Conservation (phyloP, 2,113 vertebrate species). For the Thomomys bottae region DNA sequence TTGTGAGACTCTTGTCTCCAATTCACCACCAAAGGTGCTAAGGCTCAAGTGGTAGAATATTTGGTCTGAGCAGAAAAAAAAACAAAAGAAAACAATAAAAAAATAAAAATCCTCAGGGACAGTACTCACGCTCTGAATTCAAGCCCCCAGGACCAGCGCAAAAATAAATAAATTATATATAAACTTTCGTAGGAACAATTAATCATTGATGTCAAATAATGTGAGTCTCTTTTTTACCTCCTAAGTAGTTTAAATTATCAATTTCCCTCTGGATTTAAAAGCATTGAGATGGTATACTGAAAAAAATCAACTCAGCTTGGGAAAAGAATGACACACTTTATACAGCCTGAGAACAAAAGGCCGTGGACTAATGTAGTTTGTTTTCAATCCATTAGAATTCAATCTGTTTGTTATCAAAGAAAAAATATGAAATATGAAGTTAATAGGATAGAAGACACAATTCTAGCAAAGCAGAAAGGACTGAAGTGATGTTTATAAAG, state of each 20-base stretch:
- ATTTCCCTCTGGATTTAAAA: conserved; percentile 86
- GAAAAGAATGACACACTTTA: conserved; percentile 84
- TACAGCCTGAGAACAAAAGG: conserved; percentile 82
- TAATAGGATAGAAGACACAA: conserved; percentile 70
- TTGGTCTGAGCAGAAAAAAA: too few relatives aligned
- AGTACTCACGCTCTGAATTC: too few relatives aligned
- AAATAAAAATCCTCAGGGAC: too few relatives aligned
- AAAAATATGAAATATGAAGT: conserved; percentile 67
- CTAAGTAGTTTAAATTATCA: conserved; percentile 88
- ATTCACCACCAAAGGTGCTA: too few relatives aligned
- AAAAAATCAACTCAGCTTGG: conserved; percentile 76
- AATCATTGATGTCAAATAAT: conserved; percentile 85
- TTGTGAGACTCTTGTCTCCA: too few relatives aligned
- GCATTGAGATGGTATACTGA: conserved; percentile 76
- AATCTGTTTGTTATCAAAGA: conserved; percentile 67
- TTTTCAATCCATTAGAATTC: conserved; percentile 57
- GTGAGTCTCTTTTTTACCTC: conserved; percentile 64
- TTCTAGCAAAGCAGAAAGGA: conserved; percentile 12
- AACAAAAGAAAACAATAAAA: too few relatives aligned
- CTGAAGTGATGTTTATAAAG: conserved; percentile 31
- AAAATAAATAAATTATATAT: too few relatives aligned
- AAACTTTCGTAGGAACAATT: conserved; percentile 81
- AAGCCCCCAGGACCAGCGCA: too few relatives aligned
- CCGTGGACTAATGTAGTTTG: conserved; percentile 61
- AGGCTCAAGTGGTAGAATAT: too few relatives aligned